Conservation (phyloP, 2,797 vertebrate genomes). For the Cyclopterus lumpus region DNA sequence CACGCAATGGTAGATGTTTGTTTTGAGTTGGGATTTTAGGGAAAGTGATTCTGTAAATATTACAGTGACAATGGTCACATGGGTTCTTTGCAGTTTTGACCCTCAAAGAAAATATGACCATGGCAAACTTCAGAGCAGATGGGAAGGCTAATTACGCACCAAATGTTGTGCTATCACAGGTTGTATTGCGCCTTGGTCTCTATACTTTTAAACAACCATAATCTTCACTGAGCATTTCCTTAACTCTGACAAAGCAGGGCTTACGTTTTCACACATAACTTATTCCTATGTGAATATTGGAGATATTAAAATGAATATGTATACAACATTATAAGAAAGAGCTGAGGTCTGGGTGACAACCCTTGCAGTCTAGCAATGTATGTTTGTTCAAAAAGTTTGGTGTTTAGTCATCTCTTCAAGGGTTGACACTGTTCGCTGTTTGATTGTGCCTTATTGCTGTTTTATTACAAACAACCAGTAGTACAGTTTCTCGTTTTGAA, state of each 20-base stretch:
- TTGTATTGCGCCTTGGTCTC: not conserved
- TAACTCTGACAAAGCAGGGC: not conserved
- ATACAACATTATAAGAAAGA: not conserved
- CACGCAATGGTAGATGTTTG: not conserved
- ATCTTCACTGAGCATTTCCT: not conserved
- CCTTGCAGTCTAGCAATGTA: not conserved
- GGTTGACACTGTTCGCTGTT: not conserved
- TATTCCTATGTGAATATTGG: not conserved
- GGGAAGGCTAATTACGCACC: not conserved
- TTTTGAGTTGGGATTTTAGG: not conserved
- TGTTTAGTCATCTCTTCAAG: not conserved
- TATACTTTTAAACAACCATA: not conserved
- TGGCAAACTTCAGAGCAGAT: not conserved
- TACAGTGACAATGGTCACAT: not conserved
- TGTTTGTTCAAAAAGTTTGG: slow-evolving; percentile 15
- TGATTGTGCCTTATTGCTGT: not conserved
- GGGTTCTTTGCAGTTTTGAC: not conserved
- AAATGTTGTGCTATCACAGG: not conserved
- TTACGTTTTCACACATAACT: not conserved
- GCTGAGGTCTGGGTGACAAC: not conserved
- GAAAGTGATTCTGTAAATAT: not conserved
- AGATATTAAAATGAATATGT: slow-evolving; percentile 5
- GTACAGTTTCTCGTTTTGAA: not conserved
- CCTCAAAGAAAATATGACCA: not conserved
- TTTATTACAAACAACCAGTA: not conserved